Percentiles rank a stretch among this genome's conserved stretches.
These are phyloP conservation scores for Asobara japonica DNA, from an alignment of 1,140 invertebrate genomes.

Conservation along the genomic window DNA sequence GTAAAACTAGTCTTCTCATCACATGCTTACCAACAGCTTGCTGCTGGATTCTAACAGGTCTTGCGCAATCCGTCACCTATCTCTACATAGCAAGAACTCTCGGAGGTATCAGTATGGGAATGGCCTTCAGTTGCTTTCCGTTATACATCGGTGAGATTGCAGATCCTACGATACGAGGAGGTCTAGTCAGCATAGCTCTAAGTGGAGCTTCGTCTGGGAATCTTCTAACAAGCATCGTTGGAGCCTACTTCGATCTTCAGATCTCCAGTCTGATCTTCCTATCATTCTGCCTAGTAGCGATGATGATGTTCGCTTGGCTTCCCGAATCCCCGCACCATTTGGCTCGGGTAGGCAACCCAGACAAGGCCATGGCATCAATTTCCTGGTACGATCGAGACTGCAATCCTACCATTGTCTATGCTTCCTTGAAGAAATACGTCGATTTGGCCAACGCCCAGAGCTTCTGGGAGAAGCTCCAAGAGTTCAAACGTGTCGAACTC, in stretches of 20 bases:
- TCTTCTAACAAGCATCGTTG: constrained; percentile 72
- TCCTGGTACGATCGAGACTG: constrained; percentile 68
- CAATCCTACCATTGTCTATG: constrained; percentile 71
- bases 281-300: constrained; percentile 66
- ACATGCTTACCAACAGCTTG: constrained; percentile 70
- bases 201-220: constrained; percentile 67
- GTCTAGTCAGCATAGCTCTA: constrained; percentile 73
- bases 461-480: constrained; percentile 65
- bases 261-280: constrained; percentile 67
- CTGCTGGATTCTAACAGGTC: constrained; percentile 73
- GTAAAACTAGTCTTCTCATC: constrained; percentile 73
- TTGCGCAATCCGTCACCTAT: constrained; percentile 64
- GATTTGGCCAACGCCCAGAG: constrained; percentile 60
- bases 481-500: constrained; percentile 68
- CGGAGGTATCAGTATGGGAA: constrained; percentile 74
- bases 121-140: constrained; percentile 73
- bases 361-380: constrained; percentile 71
- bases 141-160: constrained; percentile 76
- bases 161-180: constrained; percentile 72
- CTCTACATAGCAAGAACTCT: constrained; percentile 68
- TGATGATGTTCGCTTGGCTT: constrained; percentile 73
- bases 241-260: constrained; percentile 68
- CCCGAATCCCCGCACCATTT: constrained; percentile 79
- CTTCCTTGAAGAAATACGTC: constrained; percentile 69
- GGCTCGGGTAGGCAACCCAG: constrained; percentile 66